A percentile compares a stretch with the other conserved stretches of the same genome.
Conservation (phyloP, 2,888 invertebrate genomes). For the Dysmachus trigonus region DNA sequence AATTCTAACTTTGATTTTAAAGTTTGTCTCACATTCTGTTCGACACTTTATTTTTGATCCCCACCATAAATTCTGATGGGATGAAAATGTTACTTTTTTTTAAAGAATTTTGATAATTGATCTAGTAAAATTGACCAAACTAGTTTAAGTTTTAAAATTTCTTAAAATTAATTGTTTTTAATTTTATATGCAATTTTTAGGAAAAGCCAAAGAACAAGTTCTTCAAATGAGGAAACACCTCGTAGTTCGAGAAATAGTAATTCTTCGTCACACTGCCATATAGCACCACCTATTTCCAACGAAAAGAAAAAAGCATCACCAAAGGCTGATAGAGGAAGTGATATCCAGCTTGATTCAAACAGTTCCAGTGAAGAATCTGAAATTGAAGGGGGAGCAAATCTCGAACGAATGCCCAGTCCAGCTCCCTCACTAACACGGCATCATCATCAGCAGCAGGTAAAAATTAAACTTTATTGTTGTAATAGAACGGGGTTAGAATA, state of each 20-base stretch:
- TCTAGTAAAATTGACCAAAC: background rate
- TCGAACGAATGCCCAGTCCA: slow-evolving; percentile 40
- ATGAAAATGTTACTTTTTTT: too few species aligned
- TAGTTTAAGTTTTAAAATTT: too few species aligned
- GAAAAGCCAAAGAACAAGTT: slow-evolving; percentile 40
- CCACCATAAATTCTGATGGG: too few species aligned
- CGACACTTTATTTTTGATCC: too few species aligned
- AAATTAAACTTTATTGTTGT: background rate
- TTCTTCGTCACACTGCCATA: slow-evolving; percentile 44
- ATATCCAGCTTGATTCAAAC: slow-evolving; percentile 74
- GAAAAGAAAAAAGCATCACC: slow-evolving; percentile 44
- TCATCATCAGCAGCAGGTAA: slow-evolving; percentile 61
- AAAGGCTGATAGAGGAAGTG: slow-evolving; percentile 56
- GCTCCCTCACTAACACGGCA: slow-evolving; percentile 49
- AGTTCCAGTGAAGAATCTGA: slow-evolving; percentile 76
- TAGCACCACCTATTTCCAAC: slow-evolving; percentile 35
- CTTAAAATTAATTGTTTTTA: background rate
- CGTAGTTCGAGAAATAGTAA: slow-evolving; percentile 48
- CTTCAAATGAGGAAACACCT: slow-evolving; percentile 46
- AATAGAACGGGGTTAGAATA: too few species aligned
- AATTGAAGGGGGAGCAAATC: slow-evolving; percentile 65
- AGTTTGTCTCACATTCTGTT: too few species aligned
- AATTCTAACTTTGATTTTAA: too few species aligned
- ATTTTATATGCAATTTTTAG: background rate
- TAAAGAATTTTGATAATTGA: too few species aligned